Conservation (phyloP, 2,888 invertebrate genomes). For the Dichetophora obliterata region DNA sequence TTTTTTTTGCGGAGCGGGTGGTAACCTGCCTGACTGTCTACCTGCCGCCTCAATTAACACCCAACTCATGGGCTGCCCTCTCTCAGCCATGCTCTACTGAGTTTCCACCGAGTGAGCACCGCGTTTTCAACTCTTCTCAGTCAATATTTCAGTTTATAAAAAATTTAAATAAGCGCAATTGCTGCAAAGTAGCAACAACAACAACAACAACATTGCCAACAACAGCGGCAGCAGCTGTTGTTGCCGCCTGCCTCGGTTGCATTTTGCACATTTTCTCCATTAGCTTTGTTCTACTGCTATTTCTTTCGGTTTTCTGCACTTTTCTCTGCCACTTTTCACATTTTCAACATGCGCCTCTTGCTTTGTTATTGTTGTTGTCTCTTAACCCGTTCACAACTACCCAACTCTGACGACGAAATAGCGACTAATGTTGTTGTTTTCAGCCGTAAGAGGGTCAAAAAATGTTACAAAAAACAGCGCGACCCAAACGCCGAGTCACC, state of each 20-base stretch:
- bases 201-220: conserved; percentile 3
- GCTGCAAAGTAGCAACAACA: conserved; percentile 32
- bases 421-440: background rate
- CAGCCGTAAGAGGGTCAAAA: conserved; percentile 22
- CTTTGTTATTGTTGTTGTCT: background rate
- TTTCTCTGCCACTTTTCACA: conserved; percentile 11
- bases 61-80: background rate
- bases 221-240: conserved; percentile 8
- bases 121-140: conserved; percentile 21
- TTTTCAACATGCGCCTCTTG: background rate
- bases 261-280: conserved; percentile 2
- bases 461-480: background rate
- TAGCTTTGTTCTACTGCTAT: conserved; percentile 3
- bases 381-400: background rate
- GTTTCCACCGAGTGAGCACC: background rate
- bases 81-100: background rate
- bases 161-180: conserved; percentile 45
- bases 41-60: background rate
- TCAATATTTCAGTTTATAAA: conserved; percentile 33
- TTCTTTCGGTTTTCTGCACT: conserved; percentile 2
- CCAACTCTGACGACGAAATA: background rate
- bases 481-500: background rate
- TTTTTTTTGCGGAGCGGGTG: background rate
- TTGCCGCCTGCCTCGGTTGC: background rate
- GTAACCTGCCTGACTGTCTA: background rate